A percentile compares a stretch with the other conserved stretches of the same genome.
Conservation (phyloP, 2,113 vertebrate species). For the Anseranas semipalmata region DNA sequence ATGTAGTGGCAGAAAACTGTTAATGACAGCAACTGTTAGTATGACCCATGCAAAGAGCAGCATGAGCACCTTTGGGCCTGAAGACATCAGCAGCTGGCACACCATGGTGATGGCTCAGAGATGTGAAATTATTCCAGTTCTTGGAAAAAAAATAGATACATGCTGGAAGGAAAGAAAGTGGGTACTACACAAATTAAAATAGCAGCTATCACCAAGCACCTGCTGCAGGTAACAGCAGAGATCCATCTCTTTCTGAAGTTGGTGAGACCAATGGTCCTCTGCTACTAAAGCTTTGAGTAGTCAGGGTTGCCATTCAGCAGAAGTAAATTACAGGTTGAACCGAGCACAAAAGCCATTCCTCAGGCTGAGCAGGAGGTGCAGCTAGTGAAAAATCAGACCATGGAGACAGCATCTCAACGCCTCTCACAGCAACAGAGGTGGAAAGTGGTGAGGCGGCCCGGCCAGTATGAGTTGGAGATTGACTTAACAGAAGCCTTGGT, state of each 20-base stretch:
- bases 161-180: neutral
- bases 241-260: neutral
- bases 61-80: neutral
- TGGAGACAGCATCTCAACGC: neutral
- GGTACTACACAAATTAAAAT: neutral
- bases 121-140: neutral
- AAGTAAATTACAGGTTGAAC: neutral
- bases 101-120: neutral
- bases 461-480: neutral
- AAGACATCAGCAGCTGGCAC: neutral
- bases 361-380: neutral
- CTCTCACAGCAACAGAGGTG: neutral
- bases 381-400: accelerated
- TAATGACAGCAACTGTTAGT: neutral
- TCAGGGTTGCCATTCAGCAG: neutral
- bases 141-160: neutral
- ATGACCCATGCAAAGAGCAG: neutral
- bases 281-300: neutral
- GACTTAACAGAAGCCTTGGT: neutral
- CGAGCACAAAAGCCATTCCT: accelerated
- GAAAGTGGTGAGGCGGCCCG: neutral
- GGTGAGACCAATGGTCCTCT: neutral
- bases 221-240: neutral
- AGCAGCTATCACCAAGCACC: neutral
- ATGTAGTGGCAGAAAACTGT: neutral